Percentiles rank a stretch among this genome's conserved stretches.
Conservation (phyloP, 2,797 vertebrate genomes). For the Pipistrellus pygmaeus region DNA sequence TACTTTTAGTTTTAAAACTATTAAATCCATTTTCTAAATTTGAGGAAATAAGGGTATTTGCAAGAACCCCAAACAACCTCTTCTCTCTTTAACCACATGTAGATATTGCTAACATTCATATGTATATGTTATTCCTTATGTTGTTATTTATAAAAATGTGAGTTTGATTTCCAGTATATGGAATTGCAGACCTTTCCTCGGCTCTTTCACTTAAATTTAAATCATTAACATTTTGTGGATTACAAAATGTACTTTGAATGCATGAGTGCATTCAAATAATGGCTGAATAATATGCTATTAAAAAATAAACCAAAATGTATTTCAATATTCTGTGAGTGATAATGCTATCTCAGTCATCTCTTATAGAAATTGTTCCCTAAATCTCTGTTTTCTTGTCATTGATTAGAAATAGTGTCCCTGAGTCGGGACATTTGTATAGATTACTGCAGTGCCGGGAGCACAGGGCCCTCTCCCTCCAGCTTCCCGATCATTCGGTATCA, state of each 20-base stretch:
- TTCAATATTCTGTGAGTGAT: constrained; percentile 34
- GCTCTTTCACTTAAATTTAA: constrained; percentile 21
- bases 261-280: not conserved
- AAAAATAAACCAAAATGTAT: not conserved
- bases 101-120: not conserved
- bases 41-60: not conserved
- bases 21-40: not conserved
- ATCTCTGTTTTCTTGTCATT: not conserved
- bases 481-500: not conserved
- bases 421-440: not conserved
- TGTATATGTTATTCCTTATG: not conserved
- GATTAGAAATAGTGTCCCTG: not conserved
- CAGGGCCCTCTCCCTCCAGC: not conserved
- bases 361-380: not conserved
- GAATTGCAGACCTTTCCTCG: not conserved
- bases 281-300: not conserved
- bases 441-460: not conserved
- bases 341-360: not conserved
- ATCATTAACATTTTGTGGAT: not conserved
- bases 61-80: not conserved
- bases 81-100: not conserved
- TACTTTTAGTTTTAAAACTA: not conserved
- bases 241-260: not conserved
- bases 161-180: constrained; percentile 8
- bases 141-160: not conserved